Base-by-base conservation (phyloP, 2,888 invertebrate genomes). In the Smittia aterrima region DNA sequence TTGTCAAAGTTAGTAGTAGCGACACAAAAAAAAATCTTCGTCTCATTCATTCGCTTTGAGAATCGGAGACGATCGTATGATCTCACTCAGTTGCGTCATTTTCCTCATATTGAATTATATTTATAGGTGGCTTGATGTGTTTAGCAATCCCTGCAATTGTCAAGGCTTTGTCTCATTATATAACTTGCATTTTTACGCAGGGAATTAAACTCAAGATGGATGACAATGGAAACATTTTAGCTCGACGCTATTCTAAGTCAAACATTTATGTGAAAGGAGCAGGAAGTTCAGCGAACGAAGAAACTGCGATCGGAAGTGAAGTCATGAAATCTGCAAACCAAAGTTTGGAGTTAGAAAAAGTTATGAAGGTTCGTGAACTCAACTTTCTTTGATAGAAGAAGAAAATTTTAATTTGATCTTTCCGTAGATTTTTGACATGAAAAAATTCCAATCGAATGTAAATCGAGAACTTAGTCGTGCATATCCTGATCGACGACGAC, bases 181-280 rank as follows among this genome's bases (percentile, higher is more conserved):
- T n/a, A n/a, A n/a, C n/a, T n/a, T n/a, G n/a, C n/a, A n/a, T 41
- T 22, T 27, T 20, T 16, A 20, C 38, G 78, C 86, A 87, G 79
- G 91, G 91, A 73, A 87, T 90, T 74, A 89, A 89, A 81, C 85
- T 91, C 75, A 88, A 89, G 81, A 89, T 89, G 87, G 91, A 91
- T 80, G 87, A 89, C 77, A 86, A 87, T 76, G 91, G 90, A 47
- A 90, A 89, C 79, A 89, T 91, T 77, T 84, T 89, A 76, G 87
- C 90, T 58, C 90, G 88, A 79, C 85, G 89, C 76, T 86, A 90
- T 78, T 87, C 89, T 78, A 89, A 89, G 79, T 86, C 87, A 78
- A 88, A 87, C 78, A 87, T 90, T 72, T 89, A 86, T 79, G 87
- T 90, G 66, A 88, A 88, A 79, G 83, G 84, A 76, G 84, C 85